These are phyloP conservation scores for Agonopterix alstromeriana DNA, from an alignment of 2,888 invertebrate species.

Conservation along the genomic window DNA sequence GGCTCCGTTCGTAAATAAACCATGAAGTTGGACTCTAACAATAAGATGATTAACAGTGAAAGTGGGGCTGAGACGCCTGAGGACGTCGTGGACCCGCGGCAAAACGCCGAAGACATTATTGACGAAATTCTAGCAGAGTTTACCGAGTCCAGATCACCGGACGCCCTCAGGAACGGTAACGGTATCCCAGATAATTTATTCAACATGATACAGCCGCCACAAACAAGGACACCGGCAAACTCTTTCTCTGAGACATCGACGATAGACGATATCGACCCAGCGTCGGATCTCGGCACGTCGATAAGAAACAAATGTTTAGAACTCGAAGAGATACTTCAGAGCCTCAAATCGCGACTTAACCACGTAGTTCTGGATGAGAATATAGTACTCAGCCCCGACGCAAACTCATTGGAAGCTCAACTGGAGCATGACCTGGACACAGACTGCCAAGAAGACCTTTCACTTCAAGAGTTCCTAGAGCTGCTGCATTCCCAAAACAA, in stretches of 20 bases:
- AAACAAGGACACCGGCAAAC: constrained; percentile 65
- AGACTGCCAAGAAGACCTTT: constrained; percentile 70
- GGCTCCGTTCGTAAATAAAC: constrained; percentile 16
- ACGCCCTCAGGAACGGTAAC: constrained; percentile 45
- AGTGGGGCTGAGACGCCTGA: constrained; percentile 59
- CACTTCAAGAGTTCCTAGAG: constrained; percentile 69
- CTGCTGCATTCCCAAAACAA: constrained; percentile 68
- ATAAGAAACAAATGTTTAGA: constrained; percentile 71
- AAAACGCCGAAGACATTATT: constrained; percentile 68
- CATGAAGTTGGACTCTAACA: constrained; percentile 73
- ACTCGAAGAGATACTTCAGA: constrained; percentile 69
- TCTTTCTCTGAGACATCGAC: constrained; percentile 62
- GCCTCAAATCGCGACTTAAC: constrained; percentile 66
- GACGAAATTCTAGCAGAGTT: constrained; percentile 70
- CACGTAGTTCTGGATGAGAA: constrained; percentile 71
- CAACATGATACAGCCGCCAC: constrained; percentile 62
- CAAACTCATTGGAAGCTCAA: constrained; percentile 65
- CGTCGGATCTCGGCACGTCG: constrained; percentile 67
- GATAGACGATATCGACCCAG: constrained; percentile 67
- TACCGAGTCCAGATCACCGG: constrained; percentile 56
- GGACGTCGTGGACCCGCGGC: constrained; percentile 60
- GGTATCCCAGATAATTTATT: constrained; percentile 56
- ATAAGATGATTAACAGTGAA: constrained; percentile 66
- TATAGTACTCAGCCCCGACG: constrained; percentile 68
- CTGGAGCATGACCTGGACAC: constrained; percentile 71